Percentiles rank a stretch among this genome's conserved stretches.
These are phyloP conservation scores for Eulemur macaco DNA, from an alignment of 2,113 vertebrate species.

Conservation along the genomic window DNA sequence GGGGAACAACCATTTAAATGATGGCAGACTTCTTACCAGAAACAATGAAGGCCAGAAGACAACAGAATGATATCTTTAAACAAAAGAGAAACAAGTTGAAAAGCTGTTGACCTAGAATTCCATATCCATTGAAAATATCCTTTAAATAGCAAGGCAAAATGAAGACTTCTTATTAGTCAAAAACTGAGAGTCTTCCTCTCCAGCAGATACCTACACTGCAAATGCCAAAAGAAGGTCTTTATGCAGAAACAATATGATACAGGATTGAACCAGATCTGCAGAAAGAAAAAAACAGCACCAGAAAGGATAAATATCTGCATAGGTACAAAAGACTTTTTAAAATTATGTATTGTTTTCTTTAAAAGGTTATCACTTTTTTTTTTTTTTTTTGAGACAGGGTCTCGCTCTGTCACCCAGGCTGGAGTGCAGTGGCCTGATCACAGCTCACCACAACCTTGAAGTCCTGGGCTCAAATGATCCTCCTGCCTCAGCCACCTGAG, in stretches of 20 bases:
- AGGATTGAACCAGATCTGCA: neutral
- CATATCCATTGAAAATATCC: neutral
- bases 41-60: neutral
- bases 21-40: neutral
- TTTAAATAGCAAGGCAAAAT: neutral
- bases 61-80: neutral
- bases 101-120: neutral
- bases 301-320: neutral
- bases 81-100: neutral
- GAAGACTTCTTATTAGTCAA: neutral
- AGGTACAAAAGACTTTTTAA: neutral
- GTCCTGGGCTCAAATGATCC: too few species aligned
- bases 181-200: neutral
- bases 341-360: neutral
- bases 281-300: neutral
- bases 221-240: neutral
- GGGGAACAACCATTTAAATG: neutral
- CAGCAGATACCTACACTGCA: neutral
- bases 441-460: too few species aligned
- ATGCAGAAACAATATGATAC: neutral
- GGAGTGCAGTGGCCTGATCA: too few species aligned
- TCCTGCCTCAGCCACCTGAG: too few species aligned
- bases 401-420: too few species aligned
- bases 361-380: neutral
- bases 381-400: too few species aligned